A percentile compares a stretch with the other conserved stretches of the same genome.
Evolutionary conservation across 1,140 invertebrate genomes (phyloP).

Genomic region (Lethrus apterus): DNA sequence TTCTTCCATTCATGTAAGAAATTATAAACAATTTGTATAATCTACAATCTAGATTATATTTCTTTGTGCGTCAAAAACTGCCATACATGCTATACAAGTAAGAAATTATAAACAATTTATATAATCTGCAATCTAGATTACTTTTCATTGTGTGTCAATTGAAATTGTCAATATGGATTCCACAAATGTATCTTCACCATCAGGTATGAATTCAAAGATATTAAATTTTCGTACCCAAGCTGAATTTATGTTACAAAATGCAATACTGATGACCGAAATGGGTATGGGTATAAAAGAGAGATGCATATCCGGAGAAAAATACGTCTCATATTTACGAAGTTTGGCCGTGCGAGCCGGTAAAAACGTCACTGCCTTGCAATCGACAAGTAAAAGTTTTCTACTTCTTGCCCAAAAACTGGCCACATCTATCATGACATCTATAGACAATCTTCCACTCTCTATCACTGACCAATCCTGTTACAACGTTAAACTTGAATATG

Average conservation of each 20-base stretch:
- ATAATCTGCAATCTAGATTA: too few relatives aligned
- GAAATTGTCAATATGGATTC: too few relatives aligned
- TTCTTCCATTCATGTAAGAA: too few relatives aligned
- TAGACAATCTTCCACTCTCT: not conserved
- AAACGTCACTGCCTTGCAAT: conserved; percentile 28
- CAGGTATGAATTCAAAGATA: conserved; percentile 1
- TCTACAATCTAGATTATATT: too few relatives aligned
- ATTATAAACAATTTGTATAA: too few relatives aligned
- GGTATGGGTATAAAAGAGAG: conserved; percentile 37
- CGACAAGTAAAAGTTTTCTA: conserved; percentile 30
- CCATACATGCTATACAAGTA: too few relatives aligned
- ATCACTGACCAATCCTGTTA: conserved; percentile 9
- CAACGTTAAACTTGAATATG: conserved; percentile 28
- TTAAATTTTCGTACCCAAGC: conserved; percentile 14
- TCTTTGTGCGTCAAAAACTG: too few relatives aligned
- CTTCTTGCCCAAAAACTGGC: conserved; percentile 31
- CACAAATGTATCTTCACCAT: too few relatives aligned
- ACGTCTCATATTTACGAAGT: conserved; percentile 34
- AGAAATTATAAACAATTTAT: too few relatives aligned
- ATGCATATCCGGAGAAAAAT: conserved; percentile 34
- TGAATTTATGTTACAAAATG: conserved; percentile 35
- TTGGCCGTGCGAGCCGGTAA: conserved; percentile 28
- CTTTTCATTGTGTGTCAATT: too few relatives aligned
- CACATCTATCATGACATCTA: conserved; percentile 8
- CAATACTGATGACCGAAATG: conserved; percentile 37